A percentile compares a stretch with the other conserved stretches of the same genome.
These are phyloP conservation scores for roundworm (Caenorhabditis elegans) DNA, from an alignment of 1,140 invertebrate species.

Conservation along the genomic window WBcel235 BX284602.5:9730001-9730500, in stretches of 20 bases:
- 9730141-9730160: constrained; percentile 20
- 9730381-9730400: too few relatives aligned
- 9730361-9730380: too few relatives aligned
- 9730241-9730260: neutral
- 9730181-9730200: neutral
- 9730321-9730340: too few relatives aligned
- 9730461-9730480: neutral
- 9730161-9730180: constrained; percentile 20
- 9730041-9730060: neutral
- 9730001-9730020: constrained; percentile 15
- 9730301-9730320: too few relatives aligned
- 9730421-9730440: too few relatives aligned
- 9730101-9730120: neutral
- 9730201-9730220: constrained; percentile 4
- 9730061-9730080: neutral
- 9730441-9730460: neutral
- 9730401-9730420: too few relatives aligned
- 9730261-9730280: neutral
- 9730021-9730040: neutral
- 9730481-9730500: neutral
- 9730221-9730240: neutral
- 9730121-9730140: constrained; percentile 30
- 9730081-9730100: neutral
- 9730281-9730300: neutral
- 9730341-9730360: too few relatives aligned